phyloP scores from a whole-genome alignment of 2,888 invertebrate genomes.

The Azorinus chamasolen region DNA sequence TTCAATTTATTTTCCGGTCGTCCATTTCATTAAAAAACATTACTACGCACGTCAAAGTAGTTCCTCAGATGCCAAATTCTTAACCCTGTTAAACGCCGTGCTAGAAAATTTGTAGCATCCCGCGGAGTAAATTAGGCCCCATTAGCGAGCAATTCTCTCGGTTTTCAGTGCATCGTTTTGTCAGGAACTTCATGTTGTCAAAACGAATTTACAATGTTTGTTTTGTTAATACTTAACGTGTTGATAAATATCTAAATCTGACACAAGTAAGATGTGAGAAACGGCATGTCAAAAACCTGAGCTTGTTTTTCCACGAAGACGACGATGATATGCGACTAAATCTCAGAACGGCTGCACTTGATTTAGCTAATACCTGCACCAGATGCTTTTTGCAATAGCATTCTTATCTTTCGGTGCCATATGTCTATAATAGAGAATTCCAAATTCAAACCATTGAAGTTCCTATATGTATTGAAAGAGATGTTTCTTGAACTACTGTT shows the following conservation, averaged over 20 bases:
- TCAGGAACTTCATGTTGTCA: conserved; percentile 29
- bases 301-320: conserved; percentile 4
- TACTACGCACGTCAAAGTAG: conserved; percentile 34
- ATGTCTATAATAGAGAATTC: background rate
- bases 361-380: no score
- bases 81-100: conserved; percentile 1
- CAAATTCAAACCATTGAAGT: no score
- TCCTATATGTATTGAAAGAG: no score
- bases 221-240: conserved; percentile 8
- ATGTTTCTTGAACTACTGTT: no score
- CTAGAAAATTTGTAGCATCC: conserved; percentile 33
- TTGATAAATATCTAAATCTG: conserved; percentile 11
- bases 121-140: conserved; percentile 56
- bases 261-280: background rate
- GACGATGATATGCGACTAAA: background rate
- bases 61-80: conserved; percentile 24
- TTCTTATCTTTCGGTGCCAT: background rate
- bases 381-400: no score
- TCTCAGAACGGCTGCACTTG: no score
- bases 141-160: conserved; percentile 52
- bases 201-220: conserved; percentile 19
- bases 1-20: no score
- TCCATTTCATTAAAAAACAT: background rate
- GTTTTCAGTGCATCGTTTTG: conserved; percentile 37
- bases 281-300: conserved; percentile 8